Percentiles rank a stretch among this genome's conserved stretches.
These are phyloP conservation scores for Noctua janthina DNA, from an alignment of 2,888 invertebrate species.

Conservation along the genomic window DNA sequence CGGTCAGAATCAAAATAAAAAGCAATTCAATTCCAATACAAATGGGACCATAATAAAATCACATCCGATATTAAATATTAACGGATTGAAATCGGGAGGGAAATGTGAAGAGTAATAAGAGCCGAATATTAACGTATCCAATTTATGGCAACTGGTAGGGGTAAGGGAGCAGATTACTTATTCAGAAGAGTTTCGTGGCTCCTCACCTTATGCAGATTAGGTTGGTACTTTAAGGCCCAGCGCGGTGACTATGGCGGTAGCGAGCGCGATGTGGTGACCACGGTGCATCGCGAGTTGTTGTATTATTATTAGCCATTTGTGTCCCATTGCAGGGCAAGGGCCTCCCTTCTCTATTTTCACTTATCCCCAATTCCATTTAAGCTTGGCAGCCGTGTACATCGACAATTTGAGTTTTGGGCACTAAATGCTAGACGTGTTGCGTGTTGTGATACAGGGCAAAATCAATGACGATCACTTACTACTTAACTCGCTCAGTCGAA, in stretches of 20 bases:
- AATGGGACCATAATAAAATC: slow-evolving; percentile 50
- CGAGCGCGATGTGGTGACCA: not conserved
- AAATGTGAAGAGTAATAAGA: slow-evolving; percentile 55
- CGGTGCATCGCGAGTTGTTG: not conserved
- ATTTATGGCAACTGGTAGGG: slow-evolving; percentile 54
- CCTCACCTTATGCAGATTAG: slow-evolving; percentile 75
- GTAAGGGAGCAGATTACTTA: slow-evolving; percentile 68
- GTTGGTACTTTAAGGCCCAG: slow-evolving; percentile 46
- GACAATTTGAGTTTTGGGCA: no score
- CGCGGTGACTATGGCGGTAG: not conserved
- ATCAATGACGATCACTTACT: no score
- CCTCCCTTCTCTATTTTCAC: no score
- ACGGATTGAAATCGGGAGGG: slow-evolving; percentile 51
- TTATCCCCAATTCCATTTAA: no score
- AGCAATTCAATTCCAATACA: slow-evolving; percentile 33
- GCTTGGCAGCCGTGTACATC: no score
- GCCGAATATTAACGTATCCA: slow-evolving; percentile 58
- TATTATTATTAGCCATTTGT: not conserved
- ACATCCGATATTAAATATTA: slow-evolving; percentile 60
- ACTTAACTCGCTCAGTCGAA: no score
- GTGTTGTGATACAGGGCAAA: no score
- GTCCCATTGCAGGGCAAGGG: no score
- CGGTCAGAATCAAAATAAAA: slow-evolving; percentile 11
- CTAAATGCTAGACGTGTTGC: not conserved
- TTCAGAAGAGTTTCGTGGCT: slow-evolving; percentile 70